Conservation (phyloP, 2,113 vertebrate species). For the Columba janthina region DNA sequence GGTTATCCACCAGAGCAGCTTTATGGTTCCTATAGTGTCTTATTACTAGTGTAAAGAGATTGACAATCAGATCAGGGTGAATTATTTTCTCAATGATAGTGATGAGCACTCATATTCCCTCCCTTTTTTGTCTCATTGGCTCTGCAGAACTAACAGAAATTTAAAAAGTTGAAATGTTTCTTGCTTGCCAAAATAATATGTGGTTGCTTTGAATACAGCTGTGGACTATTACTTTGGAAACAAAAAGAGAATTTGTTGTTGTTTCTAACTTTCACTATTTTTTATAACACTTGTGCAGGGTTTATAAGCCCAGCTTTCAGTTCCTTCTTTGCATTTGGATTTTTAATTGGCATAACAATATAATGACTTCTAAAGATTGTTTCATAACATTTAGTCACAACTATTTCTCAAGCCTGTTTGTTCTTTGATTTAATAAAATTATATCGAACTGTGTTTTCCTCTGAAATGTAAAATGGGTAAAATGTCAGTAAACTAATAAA, state of each 20-base stretch:
- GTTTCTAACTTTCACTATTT: background rate
- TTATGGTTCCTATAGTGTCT: background rate
- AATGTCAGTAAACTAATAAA: background rate
- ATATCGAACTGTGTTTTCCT: background rate
- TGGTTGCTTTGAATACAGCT: background rate
- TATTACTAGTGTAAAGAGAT: background rate
- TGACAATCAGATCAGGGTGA: background rate
- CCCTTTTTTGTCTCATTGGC: background rate
- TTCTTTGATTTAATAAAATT: background rate
- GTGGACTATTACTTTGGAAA: background rate
- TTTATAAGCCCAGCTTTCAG: background rate
- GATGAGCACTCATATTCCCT: background rate
- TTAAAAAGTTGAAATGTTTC: background rate
- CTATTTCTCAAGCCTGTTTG: background rate
- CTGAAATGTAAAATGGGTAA: background rate
- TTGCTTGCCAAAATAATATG: background rate
- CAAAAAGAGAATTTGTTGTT: background rate
- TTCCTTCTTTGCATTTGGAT: background rate
- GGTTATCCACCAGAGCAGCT: background rate
- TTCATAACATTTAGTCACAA: background rate
- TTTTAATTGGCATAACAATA: background rate
- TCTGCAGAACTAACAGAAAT: background rate
- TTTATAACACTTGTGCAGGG: background rate
- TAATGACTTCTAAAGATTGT: background rate
- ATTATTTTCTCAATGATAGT: background rate